Evolutionary conservation across 2,113 vertebrate genomes (phyloP).

Genomic region (Castor canadensis): DNA sequence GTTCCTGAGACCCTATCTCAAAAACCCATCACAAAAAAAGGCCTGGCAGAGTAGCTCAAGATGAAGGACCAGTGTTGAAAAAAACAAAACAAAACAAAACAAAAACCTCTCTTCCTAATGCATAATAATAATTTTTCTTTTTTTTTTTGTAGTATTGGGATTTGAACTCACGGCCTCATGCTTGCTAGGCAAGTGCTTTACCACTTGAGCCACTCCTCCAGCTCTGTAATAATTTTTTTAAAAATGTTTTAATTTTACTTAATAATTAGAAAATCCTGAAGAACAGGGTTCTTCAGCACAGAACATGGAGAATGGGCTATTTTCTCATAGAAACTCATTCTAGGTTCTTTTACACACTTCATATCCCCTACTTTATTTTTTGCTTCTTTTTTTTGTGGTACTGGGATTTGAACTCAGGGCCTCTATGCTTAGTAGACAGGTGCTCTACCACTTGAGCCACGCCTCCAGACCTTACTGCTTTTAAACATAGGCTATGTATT

Average conservation of each 20-base stretch:
- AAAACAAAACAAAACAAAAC: too few species aligned
- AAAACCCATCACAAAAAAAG: too few species aligned
- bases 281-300: not conserved
- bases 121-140: too few species aligned
- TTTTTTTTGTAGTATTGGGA: too few species aligned
- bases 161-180: too few species aligned
- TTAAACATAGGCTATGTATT: not conserved
- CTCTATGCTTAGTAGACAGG: too few species aligned
- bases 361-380: not conserved
- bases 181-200: too few species aligned
- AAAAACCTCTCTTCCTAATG: not conserved
- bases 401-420: not conserved
- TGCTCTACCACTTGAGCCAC: not conserved
- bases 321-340: not conserved
- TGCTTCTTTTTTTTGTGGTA: not conserved
- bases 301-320: not conserved
- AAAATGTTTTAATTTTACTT: not conserved
- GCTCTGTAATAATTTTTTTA: too few species aligned
- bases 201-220: too few species aligned
- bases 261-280: constrained; percentile 23
- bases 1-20: too few species aligned
- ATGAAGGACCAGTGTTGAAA: too few species aligned
- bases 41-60: too few species aligned
- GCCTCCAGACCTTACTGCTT: not conserved
- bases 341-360: not conserved